Percentiles rank a stretch among this genome's conserved stretches.
Evolutionary conservation across 2,888 invertebrate genomes (phyloP).

Genomic region (Cephus spinipes): DNA sequence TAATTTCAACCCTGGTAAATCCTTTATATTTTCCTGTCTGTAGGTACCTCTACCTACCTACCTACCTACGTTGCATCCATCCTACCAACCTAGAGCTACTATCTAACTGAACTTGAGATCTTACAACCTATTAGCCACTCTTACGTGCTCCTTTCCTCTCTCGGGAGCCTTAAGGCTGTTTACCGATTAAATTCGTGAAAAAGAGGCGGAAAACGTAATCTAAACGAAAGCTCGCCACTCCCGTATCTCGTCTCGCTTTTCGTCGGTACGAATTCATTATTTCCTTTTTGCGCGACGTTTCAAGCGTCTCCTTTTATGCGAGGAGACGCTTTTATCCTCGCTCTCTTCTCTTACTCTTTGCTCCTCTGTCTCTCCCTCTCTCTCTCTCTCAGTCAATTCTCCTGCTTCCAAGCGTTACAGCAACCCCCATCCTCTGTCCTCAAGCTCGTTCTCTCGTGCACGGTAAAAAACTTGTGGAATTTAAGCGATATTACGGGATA

Average conservation of each 20-base stretch:
- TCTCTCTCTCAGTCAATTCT: neutral
- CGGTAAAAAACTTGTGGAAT: neutral
- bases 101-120: neutral
- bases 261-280: slow-evolving; percentile 1
- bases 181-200: slow-evolving; percentile 26
- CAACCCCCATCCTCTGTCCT: neutral
- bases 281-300: slow-evolving; percentile 6
- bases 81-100: neutral
- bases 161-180: slow-evolving; percentile 6
- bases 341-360: neutral
- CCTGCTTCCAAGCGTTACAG: neutral
- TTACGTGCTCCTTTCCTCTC: neutral
- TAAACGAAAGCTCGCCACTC: slow-evolving; percentile 25
- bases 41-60: neutral
- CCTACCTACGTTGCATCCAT: neutral
- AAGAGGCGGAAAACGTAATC: slow-evolving; percentile 28
- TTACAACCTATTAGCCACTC: neutral
- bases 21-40: neutral
- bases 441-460: neutral
- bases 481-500: slow-evolving; percentile 7
- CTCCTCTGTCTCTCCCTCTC: neutral
- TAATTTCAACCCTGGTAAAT: neutral
- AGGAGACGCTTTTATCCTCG: neutral
- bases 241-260: neutral
- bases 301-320: neutral